phyloP scores from a whole-genome alignment of 2,888 invertebrate species.

The Heteromyza rotundicornis region DNA sequence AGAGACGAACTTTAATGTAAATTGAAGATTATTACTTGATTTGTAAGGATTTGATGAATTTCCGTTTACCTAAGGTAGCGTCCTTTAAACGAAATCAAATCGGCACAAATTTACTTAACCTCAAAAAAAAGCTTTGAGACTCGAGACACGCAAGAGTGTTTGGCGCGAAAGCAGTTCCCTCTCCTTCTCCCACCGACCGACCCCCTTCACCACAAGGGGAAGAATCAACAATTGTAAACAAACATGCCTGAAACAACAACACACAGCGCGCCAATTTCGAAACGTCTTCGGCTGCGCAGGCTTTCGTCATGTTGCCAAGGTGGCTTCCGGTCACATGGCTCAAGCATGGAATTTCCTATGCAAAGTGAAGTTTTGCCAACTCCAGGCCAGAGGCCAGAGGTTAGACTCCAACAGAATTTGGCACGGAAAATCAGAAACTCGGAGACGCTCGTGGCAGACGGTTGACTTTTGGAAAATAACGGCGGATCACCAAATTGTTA shows the following conservation, averaged over 20 bases:
- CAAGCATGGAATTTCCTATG: conserved; percentile 19
- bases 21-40: no score
- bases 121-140: neutral
- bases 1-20: no score
- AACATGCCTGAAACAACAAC: conserved; percentile 43
- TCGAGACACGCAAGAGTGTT: neutral
- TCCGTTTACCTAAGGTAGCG: no score
- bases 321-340: conserved; percentile 36
- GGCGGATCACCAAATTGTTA: neutral
- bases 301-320: conserved; percentile 56
- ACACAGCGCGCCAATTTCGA: conserved; percentile 27
- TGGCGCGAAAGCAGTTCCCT: conserved; percentile 4
- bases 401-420: conserved; percentile 37
- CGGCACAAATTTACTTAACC: no score
- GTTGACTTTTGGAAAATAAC: conserved; percentile 44
- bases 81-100: no score
- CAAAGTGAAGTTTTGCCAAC: conserved; percentile 29
- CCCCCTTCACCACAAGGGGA: no score
- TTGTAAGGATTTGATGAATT: no score
- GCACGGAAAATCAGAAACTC: conserved; percentile 55
- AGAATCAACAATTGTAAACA: conserved; percentile 52
- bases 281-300: conserved; percentile 33
- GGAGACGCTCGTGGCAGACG: conserved; percentile 58
- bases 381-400: conserved; percentile 28
- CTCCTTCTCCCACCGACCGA: no score